Evolutionary conservation across 2,797 vertebrate species (phyloP), one percentile per base, ranked within the genome.

Genomic region (Heterohyrax brucei): DNA sequence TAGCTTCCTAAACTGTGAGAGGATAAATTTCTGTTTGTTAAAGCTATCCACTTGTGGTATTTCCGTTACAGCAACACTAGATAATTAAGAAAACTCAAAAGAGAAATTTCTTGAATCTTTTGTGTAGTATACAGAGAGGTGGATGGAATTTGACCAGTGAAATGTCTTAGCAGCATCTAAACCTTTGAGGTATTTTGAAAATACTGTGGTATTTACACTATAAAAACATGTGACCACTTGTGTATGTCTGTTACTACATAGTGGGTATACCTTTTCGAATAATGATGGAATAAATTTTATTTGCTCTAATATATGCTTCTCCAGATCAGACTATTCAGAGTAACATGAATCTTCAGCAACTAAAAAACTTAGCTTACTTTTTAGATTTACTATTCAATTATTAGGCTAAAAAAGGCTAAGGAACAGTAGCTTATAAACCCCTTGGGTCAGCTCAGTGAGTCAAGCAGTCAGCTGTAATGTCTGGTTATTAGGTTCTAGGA

Each of bases 91-190:
- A 12, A 56, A 12, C 53, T 56, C 70, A 81, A 91, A 84, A 95
- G 56, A 90, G 19, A 80, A 91, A 14, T 48, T 26, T 18, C 26
- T 90, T 44, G 28, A 68, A 39, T 85, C 77, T 91, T 86, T 88
- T 89, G 50, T 86, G 68, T 53, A 75, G 62, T 70, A 2, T 64
- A 50, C 33, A 84, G 77, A 92, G n/a, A 82, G 53, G 10, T 79
- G 16, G 33, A 50, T 28, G 56, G 76, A 70, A 64, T 18, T 77
- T 86, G 39, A 24, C 7, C 39, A 39, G 59, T 78, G 28, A 73
- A 48, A 28, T 77, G 68, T 22, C 64, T 46, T 61, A 89, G 87
- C 46, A 50, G 30, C 5, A 26, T 62, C 30, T 56, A 68, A 56
- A 28, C n/a, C n/a, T 89, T 68, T 75, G 70, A 66, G 21, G 26